Evolutionary conservation across 2,113 vertebrate species (phyloP), one percentile per base, ranked within the genome.

Genomic region (Hystrix cristata): DNA sequence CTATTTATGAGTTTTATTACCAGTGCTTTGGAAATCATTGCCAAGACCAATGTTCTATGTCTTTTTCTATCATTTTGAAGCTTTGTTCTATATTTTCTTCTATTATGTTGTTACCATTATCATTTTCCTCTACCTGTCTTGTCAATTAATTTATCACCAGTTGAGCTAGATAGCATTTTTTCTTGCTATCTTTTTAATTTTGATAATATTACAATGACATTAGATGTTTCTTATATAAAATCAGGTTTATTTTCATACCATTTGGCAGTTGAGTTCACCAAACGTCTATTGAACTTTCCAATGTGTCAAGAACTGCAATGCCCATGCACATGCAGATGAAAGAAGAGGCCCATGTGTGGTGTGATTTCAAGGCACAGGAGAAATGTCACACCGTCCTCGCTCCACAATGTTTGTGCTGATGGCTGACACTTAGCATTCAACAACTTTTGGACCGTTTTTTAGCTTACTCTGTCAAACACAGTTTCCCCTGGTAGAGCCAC

Each of bases 191-290:
- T 78, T 62, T 81, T n/a, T 64, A 27, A 65, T 31, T 59, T 90
- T 60, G 34, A 53, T 57, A 38, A 48, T 23, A 51, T 4, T 46
- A 46, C 19, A 83, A 3, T 43, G 46, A 38, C 3, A 81, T 8
- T 53, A 57, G 48, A 43, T 55, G 43, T 55, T 86, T 67, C 67
- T 43, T 3, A 57, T 89, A 84, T n/a, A 51, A 55, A 25, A 80
- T 93, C 51, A 29, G 43, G 64, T 53, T 81, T 67, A 74, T 95
- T 95, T 94, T 88, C 82, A 84, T 46, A 79, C 14, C 38, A 34
- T 31, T 38, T 79, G n/a, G 87, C 43, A 48, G 5, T 12, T 72
- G 57, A 67, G 12, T 57, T 90, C 81, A 92, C 60, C 34, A 48
- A 79, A 19, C 27, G 60, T 21, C 34, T 64, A 2, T 21, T 53